Base-by-base conservation (phyloP, 2,113 vertebrate species). In the Zapus hudsonius region DNA sequence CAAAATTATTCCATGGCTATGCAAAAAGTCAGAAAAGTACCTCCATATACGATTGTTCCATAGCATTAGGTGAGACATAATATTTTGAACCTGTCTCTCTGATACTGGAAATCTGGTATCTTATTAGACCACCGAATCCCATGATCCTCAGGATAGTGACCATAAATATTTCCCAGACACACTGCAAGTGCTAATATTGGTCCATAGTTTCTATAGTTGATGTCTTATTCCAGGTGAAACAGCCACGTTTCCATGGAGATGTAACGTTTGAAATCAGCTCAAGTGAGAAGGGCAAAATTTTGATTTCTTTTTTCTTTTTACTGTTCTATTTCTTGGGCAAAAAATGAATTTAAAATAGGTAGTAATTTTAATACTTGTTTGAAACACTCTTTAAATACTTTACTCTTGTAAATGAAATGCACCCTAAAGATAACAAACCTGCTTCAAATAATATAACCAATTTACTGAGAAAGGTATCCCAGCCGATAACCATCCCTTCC, bases 21-120 rank as follows among this genome's bases (percentile, higher is more conserved):
- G 55, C 36, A 85, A 59, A 85, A 59, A 29, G 72, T 33, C 20
- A 92, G 69, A 87, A 93, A 84, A 89, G 15, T 74, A 38, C 69
- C 4, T 38, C 27, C n/a, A 33, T 38, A 31, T 2, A 10, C 66
- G 75, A 92, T 73, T 89, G 91, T 55, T 87, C 29, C 63, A 52
- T 0, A 70, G 36, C 4, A 61, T 40, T 89, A 61, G 67, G 42
- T 59, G 63, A 92, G 87, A 84, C 42, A 42, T 9, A 80, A 23
- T 75, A 44, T 44, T 82, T 17, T 78, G 33, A 91, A 78, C 52
- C 47, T 25, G 13, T 73, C 38, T 76, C 57, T 44, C 7, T 59
- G 27, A 69, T 67, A 42, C 13, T 84, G 61, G 80, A 87, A 85
- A 69, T 33, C 42, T 42, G 7, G 1, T 38, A 38, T 87, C 91